Evolutionary conservation across 2,888 invertebrate species (phyloP), one percentile per base, ranked within the genome.

Genomic region (Nomada fabriciana): DNA sequence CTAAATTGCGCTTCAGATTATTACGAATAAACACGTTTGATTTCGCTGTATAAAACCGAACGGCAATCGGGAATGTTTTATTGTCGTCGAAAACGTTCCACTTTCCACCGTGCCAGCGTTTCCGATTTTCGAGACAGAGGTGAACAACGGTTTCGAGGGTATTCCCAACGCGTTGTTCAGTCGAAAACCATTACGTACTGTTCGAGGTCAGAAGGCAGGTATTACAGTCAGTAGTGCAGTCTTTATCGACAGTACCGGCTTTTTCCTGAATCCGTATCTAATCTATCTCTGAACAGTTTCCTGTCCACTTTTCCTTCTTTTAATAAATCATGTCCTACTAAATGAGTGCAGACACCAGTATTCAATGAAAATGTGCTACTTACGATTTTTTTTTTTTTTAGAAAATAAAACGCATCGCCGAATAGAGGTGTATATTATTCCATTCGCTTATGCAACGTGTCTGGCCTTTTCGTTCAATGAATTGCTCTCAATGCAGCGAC

Each of bases 201-300:
- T 80, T 80, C 86, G 70, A 74, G 80, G 75, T 71, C 61, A 71
- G 71, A 78, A 61, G 76, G 76, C 85, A 65, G 52, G 71, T 67
- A 59, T 47, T 20, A 61, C 78, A 73, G 75, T 60, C 61, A 36
- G 53, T 61, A 64, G 77, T 68, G 63, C 73, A 47, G 71, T 68
- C 55, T 67, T 78, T 80, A 85, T 86, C 83, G 86, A 83, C 53
- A 52, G 47, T 67, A 65, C 59, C 53, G 61, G 2, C 43, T 69
- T 68, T 82, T 76, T 61, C 59, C 53, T 47, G 52, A 55, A 43
- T 29, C 29, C 70, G 20, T 36, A 55, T 55, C 57, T 47, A 42
- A 13, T 68, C 50, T 59, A 55, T 67, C 70, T 70, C 47, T 74
- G 20, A 11, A 11, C 43, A 23, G 42, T 72, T 65, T 61, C 55